phyloP scores from a whole-genome alignment of 1,140 invertebrate species.

The Pseudomyrmex cubaensis region DNA sequence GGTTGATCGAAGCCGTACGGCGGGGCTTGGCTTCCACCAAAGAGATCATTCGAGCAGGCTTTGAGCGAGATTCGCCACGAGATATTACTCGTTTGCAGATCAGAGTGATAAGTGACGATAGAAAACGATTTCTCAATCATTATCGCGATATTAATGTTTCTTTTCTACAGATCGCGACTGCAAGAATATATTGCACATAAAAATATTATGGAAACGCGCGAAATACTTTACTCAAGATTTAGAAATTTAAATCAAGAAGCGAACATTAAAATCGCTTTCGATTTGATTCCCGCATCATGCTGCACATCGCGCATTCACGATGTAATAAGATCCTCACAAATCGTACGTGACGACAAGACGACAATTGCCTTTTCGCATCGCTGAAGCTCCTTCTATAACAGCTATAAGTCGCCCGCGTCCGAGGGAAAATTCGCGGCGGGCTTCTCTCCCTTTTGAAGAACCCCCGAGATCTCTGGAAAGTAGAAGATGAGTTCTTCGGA shows the following conservation, averaged over 20 bases:
- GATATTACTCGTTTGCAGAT: constrained; percentile 49
- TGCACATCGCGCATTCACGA: background rate
- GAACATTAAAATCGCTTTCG: background rate
- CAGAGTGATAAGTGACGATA: constrained; percentile 44
- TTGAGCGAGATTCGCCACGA: constrained; percentile 22
- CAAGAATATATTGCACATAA: background rate
- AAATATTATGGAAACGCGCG: background rate
- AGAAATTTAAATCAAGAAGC: background rate
- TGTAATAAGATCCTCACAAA: constrained; percentile 4
- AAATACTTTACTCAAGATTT: background rate
- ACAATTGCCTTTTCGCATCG: constrained; percentile 21
- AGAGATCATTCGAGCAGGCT: constrained; percentile 55
- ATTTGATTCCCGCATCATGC: too few species aligned
- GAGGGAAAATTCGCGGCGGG: constrained; percentile 53
- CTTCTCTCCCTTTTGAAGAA: constrained; percentile 50
- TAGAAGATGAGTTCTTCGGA: constrained; percentile 63
- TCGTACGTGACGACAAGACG: constrained; percentile 23
- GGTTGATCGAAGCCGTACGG: constrained; percentile 47
- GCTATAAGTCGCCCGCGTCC: constrained; percentile 16
- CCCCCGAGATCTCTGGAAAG: constrained; percentile 45
- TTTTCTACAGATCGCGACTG: background rate
- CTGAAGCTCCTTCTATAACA: background rate
- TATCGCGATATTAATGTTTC: constrained; percentile 15
- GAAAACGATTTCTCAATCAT: constrained; percentile 8
- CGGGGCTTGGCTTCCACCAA: constrained; percentile 57